A percentile compares a stretch with the other conserved stretches of the same genome.
Conservation (phyloP, 2,113 vertebrate genomes). For the Anoura caudifer region DNA sequence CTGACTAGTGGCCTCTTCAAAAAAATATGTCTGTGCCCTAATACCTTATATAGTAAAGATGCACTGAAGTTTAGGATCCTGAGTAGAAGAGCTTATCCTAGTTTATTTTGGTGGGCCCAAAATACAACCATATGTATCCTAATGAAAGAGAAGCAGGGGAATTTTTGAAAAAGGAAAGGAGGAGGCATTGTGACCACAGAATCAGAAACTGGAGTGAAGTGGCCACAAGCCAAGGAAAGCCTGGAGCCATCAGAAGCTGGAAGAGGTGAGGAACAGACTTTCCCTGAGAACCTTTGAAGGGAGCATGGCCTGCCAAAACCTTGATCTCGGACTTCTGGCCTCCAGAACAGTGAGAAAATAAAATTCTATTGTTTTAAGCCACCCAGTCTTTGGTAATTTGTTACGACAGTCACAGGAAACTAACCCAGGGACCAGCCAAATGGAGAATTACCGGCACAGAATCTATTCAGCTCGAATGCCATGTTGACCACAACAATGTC, state of each 20-base stretch:
- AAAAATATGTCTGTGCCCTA: neutral
- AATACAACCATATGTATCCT: neutral
- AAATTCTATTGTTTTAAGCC: conserved; percentile 32
- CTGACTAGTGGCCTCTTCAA: neutral
- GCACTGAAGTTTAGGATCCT: neutral
- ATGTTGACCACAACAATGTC: neutral
- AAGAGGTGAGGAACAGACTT: neutral
- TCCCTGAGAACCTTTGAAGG: neutral
- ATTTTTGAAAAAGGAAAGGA: neutral
- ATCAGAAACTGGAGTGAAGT: neutral
- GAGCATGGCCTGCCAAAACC: neutral
- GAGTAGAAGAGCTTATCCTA: neutral
- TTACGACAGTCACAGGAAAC: neutral
- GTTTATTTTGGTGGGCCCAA: neutral
- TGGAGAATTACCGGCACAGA: neutral
- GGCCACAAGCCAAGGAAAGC: neutral
- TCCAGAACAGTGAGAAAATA: conserved; percentile 2
- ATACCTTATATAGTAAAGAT: neutral
- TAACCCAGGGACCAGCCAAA: neutral
- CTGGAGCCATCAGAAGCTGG: neutral
- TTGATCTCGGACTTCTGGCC: neutral
- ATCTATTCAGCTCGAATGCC: neutral
- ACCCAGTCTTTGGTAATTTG: conserved; percentile 19
- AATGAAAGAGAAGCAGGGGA: neutral
- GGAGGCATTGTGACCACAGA: neutral